Evolutionary conservation across 1,140 invertebrate species (phyloP), one percentile per base, ranked within the genome.

Genomic region (Drosophila mayri): DNA sequence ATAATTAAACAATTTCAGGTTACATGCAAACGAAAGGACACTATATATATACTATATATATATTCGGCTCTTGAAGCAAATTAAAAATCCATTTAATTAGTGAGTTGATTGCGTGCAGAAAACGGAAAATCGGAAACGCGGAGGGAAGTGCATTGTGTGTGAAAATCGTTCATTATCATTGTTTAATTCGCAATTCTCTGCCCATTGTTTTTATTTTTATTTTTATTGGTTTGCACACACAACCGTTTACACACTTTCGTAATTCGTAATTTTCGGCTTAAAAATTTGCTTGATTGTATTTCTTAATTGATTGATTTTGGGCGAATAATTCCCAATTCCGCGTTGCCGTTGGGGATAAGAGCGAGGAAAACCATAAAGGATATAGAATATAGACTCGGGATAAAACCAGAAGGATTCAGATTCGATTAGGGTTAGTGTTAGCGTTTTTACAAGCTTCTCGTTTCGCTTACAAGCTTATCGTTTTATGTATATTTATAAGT

Each of bases 221-320:
- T 81, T 76, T 41, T 58, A 49, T 50, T 46, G 62, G 80, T 62
- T 58, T 50, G 71, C 71, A 55, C 74, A 77, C 76, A 81, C 82
- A 86, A 81, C 81, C 82, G 58, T 72, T 83, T 68, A 72, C 68
- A 57, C 62, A 79, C 82, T 65, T 43, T 38, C n/a, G n/a, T n/a
- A 63, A 81, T 80, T 61, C 38, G 38, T 68, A 59, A 52, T 46
- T 62, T 70, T 64, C 49, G 38, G 47, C 77, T 76, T 67, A 49
- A 55, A 58, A 63, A 61, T 68, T 71, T 59, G 46, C 70, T 86
- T 87, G 84, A 87, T 90, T 88, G 84, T 87, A 60, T 90, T 77
- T 80, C 67, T 60, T 72, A 90, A 72, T 84, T 88, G 84, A 88
- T 88, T 90, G 84, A 80, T 84, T 84, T 84, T 90, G 83, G 70